These are phyloP conservation scores for Corydoras maculifer DNA, from an alignment of 2,113 vertebrate species.

Conservation along the genomic window DNA sequence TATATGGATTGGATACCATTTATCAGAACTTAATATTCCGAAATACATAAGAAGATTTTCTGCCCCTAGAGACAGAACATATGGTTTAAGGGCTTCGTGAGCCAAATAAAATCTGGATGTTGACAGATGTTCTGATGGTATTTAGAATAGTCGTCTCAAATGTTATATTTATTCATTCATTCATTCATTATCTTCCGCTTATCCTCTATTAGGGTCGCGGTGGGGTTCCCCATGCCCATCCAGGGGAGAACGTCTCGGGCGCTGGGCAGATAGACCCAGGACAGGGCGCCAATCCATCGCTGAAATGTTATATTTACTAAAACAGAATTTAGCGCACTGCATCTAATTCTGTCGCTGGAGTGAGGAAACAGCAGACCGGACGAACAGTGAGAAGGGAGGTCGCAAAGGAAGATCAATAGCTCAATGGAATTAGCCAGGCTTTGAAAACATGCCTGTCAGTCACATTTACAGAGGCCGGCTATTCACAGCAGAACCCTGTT, in stretches of 20 bases:
- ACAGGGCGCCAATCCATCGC: no score
- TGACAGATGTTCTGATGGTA: slow-evolving; percentile 38
- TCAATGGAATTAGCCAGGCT: slow-evolving; percentile 72
- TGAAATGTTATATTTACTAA: slow-evolving; percentile 6
- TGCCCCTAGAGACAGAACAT: no score
- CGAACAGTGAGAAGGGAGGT: slow-evolving; percentile 48
- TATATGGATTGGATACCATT: no score
- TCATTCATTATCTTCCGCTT: no score
- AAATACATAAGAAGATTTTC: no score
- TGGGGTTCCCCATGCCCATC: no score
- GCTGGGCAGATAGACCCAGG: no score
- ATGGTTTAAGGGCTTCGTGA: slow-evolving; percentile 5
- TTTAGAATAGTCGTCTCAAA: not conserved
- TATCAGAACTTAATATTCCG: no score
- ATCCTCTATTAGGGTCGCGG: no score
- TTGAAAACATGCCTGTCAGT: slow-evolving; percentile 70
- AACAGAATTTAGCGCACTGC: not conserved
- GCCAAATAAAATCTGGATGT: slow-evolving; percentile 43
- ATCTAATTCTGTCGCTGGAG: no score
- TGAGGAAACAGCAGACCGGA: slow-evolving; percentile 54
- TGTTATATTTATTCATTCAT: not conserved
- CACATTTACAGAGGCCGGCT: slow-evolving; percentile 66
- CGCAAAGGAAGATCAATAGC: slow-evolving; percentile 62
- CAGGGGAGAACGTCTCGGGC: no score
- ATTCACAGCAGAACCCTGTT: slow-evolving; percentile 45